Base-by-base conservation (phyloP, 2,113 vertebrate species). In the Grus americana region DNA sequence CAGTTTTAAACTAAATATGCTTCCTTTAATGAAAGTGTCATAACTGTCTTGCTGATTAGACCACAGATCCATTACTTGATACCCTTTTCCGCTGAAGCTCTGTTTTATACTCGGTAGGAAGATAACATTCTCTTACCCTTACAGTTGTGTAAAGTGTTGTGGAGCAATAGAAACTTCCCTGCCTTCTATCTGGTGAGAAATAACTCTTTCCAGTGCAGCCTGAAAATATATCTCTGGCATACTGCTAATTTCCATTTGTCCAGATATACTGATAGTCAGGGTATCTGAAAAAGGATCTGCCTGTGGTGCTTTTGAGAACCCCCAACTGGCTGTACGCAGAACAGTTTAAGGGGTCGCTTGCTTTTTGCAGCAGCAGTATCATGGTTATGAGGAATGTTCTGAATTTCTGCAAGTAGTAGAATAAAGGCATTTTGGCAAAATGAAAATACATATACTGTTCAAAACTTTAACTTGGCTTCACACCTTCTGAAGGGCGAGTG, bases 281-380 rank as follows among this genome's bases (percentile, higher is more conserved):
- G 10, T 22, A 32, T 59, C 29, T 70, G 26, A 71, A 24, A 80
- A 70, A 67, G 23, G 23, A 32, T 63, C 27, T 80, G 42, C 36
- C 15, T 40, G 15, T 29, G 13, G 12, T 73, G 20, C 42, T 82
- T 82, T 70, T 83, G 75, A 67, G 63, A 76, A 52, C 14, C 15
- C 13, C 6, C 0, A 0, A 12, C 4, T 44, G 40, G 5, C n/a
- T 71, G 50, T 38, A 30, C 0, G 0, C 19, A 29, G 36, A 70
- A 63, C 23, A 62, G 15, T 8, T 83, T 62, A 71, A 58, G 36
- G 42, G 26, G 14, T 71, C 55, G 86, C 68, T 78, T 66, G 17
- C 38, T 86, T 81, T 44, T 81, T 17, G 3, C 26, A 59, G 36
- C 30, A 52, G 27, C 36, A 79, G 5, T 47, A 23, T 49, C 1